Evolutionary conservation across 2,113 vertebrate genomes (phyloP).

Genomic region (Dromaius novaehollandiae): DNA sequence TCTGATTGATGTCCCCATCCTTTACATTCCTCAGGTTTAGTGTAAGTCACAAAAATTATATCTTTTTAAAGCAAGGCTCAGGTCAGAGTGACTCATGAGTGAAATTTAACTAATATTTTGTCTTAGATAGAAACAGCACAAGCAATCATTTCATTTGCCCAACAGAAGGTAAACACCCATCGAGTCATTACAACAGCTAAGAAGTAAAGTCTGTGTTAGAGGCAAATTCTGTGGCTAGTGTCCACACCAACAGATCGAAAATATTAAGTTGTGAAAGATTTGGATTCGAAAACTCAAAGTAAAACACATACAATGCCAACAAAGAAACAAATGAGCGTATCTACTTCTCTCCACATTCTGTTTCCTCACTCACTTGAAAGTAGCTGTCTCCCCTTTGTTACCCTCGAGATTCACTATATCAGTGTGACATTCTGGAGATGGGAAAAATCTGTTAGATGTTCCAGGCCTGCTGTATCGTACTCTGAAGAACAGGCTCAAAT

Average conservation of each 20-base stretch:
- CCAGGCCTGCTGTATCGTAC: background rate
- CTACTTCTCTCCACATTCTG: background rate
- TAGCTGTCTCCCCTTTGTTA: background rate
- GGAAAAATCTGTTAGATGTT: background rate
- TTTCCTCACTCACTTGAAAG: background rate
- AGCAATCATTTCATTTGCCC: background rate
- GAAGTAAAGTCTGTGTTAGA: background rate
- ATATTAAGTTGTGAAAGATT: background rate
- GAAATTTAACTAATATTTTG: background rate
- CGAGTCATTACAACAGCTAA: background rate
- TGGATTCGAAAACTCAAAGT: background rate
- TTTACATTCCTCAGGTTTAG: background rate
- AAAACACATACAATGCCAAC: background rate
- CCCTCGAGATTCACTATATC: background rate
- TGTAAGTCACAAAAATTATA: background rate
- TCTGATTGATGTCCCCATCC: background rate
- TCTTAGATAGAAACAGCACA: background rate
- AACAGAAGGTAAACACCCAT: background rate
- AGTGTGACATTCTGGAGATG: background rate
- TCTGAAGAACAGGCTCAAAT: background rate
- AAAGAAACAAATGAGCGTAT: accelerated
- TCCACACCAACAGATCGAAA: background rate
- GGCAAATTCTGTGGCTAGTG: background rate
- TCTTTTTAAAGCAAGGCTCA: background rate
- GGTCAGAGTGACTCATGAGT: background rate